Evolutionary conservation across 2,888 invertebrate species (phyloP).

Genomic region (Dynastes grantii): DNA sequence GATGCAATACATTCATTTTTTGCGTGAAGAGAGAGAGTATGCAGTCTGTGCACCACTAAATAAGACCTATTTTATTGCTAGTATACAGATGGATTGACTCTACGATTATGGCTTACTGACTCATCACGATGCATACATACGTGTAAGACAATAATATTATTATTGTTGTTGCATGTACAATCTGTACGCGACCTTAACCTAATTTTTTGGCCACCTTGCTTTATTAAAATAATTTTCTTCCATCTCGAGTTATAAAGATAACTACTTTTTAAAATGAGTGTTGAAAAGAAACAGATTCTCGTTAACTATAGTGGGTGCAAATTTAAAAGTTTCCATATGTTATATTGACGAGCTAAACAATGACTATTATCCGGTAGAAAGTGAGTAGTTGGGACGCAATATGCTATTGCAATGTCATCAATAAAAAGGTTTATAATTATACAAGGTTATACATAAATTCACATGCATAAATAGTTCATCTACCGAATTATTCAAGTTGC

Average conservation of each 20-base stretch:
- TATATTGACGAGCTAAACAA: too few species aligned
- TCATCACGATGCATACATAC: neutral
- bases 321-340: too few species aligned
- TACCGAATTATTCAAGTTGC: too few species aligned
- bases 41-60: neutral
- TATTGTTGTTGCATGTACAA: neutral
- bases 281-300: too few species aligned
- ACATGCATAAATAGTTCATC: too few species aligned
- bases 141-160: neutral
- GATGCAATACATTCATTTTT: neutral
- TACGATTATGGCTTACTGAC: neutral
- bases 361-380: too few species aligned
- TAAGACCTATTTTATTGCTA: neutral
- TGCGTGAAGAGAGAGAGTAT: neutral
- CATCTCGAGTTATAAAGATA: neutral
- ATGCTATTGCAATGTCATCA: too few species aligned
- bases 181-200: constrained; percentile 18
- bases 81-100: neutral
- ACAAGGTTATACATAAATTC: too few species aligned
- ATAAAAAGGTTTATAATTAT: too few species aligned
- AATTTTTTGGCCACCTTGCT: constrained; percentile 5
- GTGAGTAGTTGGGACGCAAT: too few species aligned
- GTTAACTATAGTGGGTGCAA: too few species aligned
- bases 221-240: neutral
- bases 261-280: too few species aligned